Evolutionary conservation across 2,797 vertebrate genomes (phyloP).

Genomic region (Gobionotothen gibberifrons): DNA sequence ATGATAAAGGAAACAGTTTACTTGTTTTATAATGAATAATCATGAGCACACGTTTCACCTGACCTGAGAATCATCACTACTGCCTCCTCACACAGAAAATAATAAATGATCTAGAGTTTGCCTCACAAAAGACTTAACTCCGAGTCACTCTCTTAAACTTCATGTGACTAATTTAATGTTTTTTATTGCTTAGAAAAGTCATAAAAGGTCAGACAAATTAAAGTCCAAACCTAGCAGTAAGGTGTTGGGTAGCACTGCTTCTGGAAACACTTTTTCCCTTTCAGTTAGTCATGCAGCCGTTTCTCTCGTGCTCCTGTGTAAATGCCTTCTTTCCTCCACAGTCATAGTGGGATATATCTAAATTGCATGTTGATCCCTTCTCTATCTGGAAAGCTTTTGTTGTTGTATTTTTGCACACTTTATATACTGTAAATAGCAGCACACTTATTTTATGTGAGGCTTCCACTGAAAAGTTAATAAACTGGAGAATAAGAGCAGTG

Average conservation of each 20-base stretch:
- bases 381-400: conserved; percentile 16
- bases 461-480: conserved; percentile 58
- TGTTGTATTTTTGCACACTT: conserved; percentile 41
- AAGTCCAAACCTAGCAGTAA: conserved; percentile 10
- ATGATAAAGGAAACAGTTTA: not conserved
- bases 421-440: conserved; percentile 45
- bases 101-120: not conserved
- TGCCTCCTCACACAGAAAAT: conserved; percentile 23
- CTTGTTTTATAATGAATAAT: conserved; percentile 14
- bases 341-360: conserved; percentile 10
- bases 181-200: not conserved
- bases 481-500: conserved; percentile 29
- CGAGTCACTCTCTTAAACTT: conserved; percentile 4
- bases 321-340: conserved; percentile 12
- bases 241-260: not conserved
- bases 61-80: conserved; percentile 30
- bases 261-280: not conserved
- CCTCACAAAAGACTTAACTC: not conserved
- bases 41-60: conserved; percentile 15
- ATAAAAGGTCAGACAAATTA: not conserved
- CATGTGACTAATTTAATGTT: not conserved
- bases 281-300: conserved; percentile 13
- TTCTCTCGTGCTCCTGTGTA: conserved; percentile 13
- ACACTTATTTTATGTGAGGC: conserved; percentile 53
- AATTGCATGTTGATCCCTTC: conserved; percentile 43